These are phyloP conservation scores for Aratinga solstitialis DNA, from an alignment of 2,797 vertebrate species.

Conservation along the genomic window DNA sequence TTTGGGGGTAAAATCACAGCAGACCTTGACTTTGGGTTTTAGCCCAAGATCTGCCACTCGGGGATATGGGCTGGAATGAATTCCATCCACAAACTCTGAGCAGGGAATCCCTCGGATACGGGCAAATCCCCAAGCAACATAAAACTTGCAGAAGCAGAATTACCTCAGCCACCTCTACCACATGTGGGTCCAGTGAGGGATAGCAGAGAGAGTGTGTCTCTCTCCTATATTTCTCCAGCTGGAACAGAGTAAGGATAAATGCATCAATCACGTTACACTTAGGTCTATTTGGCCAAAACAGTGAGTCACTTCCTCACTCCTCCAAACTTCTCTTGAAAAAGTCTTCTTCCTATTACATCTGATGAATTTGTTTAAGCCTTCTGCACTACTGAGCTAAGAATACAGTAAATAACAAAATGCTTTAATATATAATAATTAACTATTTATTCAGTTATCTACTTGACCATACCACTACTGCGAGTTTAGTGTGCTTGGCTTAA, in stretches of 20 bases:
- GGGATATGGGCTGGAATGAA: background rate
- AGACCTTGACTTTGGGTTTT: background rate
- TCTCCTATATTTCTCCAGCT: background rate
- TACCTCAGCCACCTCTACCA: background rate
- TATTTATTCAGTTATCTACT: background rate
- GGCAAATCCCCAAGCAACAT: background rate
- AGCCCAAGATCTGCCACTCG: background rate
- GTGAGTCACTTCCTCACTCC: background rate
- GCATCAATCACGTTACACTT: background rate
- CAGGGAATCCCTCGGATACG: background rate
- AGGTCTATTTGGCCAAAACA: background rate
- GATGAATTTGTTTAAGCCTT: background rate
- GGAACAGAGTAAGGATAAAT: background rate
- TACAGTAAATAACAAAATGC: background rate
- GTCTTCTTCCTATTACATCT: background rate
- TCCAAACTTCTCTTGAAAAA: background rate
- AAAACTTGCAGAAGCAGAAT: background rate
- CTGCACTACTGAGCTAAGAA: background rate
- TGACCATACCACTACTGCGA: background rate
- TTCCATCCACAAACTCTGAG: background rate
- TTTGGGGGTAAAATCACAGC: background rate
- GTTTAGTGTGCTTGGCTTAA: background rate
- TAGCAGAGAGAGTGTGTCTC: background rate
- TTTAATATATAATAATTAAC: background rate
- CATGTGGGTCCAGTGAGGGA: background rate